Conservation (phyloP, 64 coral and sea anemone genomes). For the Dendronephthya gigantea region DNA sequence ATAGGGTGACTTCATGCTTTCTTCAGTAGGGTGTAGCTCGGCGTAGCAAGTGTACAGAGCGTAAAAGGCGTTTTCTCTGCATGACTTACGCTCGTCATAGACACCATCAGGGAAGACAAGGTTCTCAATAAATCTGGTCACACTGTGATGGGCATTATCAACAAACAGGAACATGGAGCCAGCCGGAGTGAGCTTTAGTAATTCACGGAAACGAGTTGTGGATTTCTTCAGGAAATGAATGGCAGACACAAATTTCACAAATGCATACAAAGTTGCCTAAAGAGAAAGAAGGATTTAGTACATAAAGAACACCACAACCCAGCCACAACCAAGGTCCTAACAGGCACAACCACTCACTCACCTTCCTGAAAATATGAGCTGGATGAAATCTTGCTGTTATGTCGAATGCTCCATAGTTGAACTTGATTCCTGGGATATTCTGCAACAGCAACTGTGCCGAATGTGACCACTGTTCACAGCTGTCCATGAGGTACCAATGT, state of each 20-base stretch:
- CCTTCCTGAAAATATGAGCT: slow-evolving; percentile 50
- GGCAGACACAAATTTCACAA: slow-evolving; percentile 92
- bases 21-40: slow-evolving; percentile 68
- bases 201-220: slow-evolving; percentile 47
- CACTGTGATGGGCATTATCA: slow-evolving; percentile 95
- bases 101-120: slow-evolving; percentile 61
- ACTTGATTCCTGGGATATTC: slow-evolving; percentile 44
- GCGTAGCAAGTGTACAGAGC: slow-evolving; percentile 88
- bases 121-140: slow-evolving; percentile 83
- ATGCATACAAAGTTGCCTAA: slow-evolving; percentile 71
- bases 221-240: slow-evolving; percentile 79
- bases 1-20: slow-evolving; percentile 49
- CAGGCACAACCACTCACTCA: slow-evolving; percentile 6
- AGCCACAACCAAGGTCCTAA: neutral
- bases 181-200: slow-evolving; percentile 43
- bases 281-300: neutral
- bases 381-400: slow-evolving; percentile 27
- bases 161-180: slow-evolving; percentile 87
- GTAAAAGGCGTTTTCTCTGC: slow-evolving; percentile 57
- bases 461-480: slow-evolving; percentile 83
- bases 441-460: slow-evolving; percentile 56
- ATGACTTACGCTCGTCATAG: slow-evolving; percentile 52
- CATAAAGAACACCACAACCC: neutral
- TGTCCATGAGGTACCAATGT: slow-evolving; percentile 76
- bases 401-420: slow-evolving; percentile 75